Conservation (phyloP, 2,888 invertebrate genomes). For the Eilema caniola region DNA sequence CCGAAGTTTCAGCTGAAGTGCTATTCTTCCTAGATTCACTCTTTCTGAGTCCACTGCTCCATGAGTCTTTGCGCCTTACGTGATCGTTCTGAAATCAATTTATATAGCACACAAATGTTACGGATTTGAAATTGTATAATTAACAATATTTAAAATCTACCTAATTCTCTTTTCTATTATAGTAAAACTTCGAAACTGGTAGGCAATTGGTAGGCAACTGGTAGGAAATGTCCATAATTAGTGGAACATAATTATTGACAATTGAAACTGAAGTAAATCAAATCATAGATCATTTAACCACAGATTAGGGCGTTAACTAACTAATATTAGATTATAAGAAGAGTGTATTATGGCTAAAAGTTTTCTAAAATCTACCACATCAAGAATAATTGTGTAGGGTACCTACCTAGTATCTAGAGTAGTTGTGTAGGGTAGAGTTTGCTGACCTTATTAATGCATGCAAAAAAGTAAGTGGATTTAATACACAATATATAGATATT, state of each 20-base stretch:
- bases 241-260: too few species aligned
- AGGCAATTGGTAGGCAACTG: too few species aligned
- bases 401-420: constrained; percentile 4
- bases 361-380: background rate
- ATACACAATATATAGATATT: background rate
- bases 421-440: constrained; percentile 19
- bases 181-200: background rate
- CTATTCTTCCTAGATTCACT: constrained; percentile 73
- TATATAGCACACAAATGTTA: constrained; percentile 36
- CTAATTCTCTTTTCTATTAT: background rate
- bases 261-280: too few species aligned
- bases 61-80: constrained; percentile 80
- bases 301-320: too few species aligned
- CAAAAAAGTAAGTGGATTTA: constrained; percentile 18
- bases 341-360: background rate
- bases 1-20: constrained; percentile 84
- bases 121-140: background rate
- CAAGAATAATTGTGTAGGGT: background rate
- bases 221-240: too few species aligned
- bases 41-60: constrained; percentile 77
- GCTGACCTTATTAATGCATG: constrained; percentile 27
- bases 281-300: too few species aligned
- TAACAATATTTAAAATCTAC: background rate
- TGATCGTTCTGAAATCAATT: constrained; percentile 77
- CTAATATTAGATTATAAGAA: background rate